A percentile compares a stretch with the other conserved stretches of the same genome.
Evolutionary conservation across 2,888 invertebrate species (phyloP).

Genomic region (Macaria notata): DNA sequence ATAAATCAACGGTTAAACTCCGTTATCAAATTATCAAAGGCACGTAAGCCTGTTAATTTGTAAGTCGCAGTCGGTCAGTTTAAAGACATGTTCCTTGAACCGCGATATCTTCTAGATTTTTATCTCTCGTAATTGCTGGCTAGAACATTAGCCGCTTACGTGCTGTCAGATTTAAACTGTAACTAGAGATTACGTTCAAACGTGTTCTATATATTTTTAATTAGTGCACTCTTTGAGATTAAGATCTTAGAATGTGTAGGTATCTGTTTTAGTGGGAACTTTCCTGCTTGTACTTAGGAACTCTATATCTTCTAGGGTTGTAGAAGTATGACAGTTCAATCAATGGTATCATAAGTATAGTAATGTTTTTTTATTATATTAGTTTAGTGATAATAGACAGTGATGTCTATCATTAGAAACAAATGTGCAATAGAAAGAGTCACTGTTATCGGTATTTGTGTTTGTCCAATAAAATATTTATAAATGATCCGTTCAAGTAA

Average conservation of each 20-base stretch:
- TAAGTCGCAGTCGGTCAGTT: slow-evolving; percentile 63
- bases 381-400: too few species aligned
- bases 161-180: slow-evolving; percentile 43
- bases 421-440: too few species aligned
- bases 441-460: too few species aligned
- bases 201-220: slow-evolving; percentile 27
- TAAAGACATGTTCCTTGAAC: slow-evolving; percentile 76
- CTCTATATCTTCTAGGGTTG: too few species aligned
- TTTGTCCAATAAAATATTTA: too few species aligned
- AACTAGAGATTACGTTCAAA: slow-evolving; percentile 44
- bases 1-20: slow-evolving; percentile 72
- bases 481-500: too few species aligned
- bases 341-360: too few species aligned
- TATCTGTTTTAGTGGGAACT: neutral
- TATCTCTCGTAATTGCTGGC: slow-evolving; percentile 72
- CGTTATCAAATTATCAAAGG: slow-evolving; percentile 81
- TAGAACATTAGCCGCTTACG: slow-evolving; percentile 66
- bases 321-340: too few species aligned
- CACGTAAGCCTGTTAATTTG: slow-evolving; percentile 77
- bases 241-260: slow-evolving; percentile 17
- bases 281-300: slow-evolving; percentile 15
- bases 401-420: too few species aligned
- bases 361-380: too few species aligned
- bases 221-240: slow-evolving; percentile 29
- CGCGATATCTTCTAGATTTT: slow-evolving; percentile 56